A percentile compares a stretch with the other conserved stretches of the same genome.
Evolutionary conservation across 2,113 vertebrate species (phyloP).

Genomic region (Amazona guildingii): DNA sequence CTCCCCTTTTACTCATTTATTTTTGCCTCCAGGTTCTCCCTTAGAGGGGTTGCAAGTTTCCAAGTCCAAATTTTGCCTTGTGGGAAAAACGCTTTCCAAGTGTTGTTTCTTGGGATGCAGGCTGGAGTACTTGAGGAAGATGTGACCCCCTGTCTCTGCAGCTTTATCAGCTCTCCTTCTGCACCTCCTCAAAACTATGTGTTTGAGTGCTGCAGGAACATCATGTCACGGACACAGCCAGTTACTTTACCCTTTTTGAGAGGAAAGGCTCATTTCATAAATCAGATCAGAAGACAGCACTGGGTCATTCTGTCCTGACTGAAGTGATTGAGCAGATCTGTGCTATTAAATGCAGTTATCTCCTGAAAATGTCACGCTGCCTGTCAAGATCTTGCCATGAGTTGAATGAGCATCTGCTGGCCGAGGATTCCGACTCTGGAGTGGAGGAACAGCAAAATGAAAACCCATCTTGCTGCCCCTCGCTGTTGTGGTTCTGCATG

Average conservation of each 20-base stretch:
- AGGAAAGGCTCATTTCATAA: constrained; percentile 33
- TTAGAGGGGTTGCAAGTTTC: not conserved
- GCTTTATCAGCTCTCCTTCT: not conserved
- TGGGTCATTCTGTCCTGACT: constrained; percentile 55
- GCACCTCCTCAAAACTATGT: not conserved
- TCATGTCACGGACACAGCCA: not conserved
- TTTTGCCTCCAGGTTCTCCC: not conserved
- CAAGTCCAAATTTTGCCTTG: not conserved
- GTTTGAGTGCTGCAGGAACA: not conserved
- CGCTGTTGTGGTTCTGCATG: not conserved
- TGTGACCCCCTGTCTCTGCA: not conserved
- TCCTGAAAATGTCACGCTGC: constrained; percentile 17
- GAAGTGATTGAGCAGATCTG: constrained; percentile 33
- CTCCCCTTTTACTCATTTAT: not conserved
- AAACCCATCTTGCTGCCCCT: not conserved
- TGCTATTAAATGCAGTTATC: constrained; percentile 36
- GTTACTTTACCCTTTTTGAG: not conserved
- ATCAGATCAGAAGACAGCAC: constrained; percentile 28
- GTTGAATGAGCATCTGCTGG: constrained; percentile 15
- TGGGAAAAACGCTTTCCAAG: not conserved
- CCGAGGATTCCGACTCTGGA: not conserved
- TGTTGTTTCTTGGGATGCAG: not conserved
- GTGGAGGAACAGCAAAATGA: not conserved
- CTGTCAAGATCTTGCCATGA: constrained; percentile 41
- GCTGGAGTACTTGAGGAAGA: not conserved